Evolutionary conservation across 2,888 invertebrate genomes (phyloP), one percentile per base, ranked within the genome.

Genomic region (Polia nebulosa): DNA sequence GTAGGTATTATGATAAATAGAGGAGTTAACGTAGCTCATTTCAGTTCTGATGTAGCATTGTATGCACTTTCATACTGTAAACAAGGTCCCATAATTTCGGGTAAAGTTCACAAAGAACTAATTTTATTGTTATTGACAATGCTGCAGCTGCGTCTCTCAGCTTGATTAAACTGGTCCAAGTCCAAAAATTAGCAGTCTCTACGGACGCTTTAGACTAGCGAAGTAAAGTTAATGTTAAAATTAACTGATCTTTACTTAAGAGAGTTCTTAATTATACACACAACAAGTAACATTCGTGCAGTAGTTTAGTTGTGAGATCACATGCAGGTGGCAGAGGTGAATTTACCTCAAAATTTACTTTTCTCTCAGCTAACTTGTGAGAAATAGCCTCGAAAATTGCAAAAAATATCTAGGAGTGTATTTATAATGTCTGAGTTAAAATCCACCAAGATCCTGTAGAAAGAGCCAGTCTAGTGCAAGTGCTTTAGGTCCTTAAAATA

Each of bases 91-190:
- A 53, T 65, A 52, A 80, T 59, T 74, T 70, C 25, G 56, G 45
- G 36, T 32, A 59, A 62, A 66, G 53, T 71, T 60, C 27, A 66
- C 72, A 68, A 81, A 71, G 67, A 78, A 75, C 65, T 66, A 78
- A 71, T n/a, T n/a, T n/a, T n/a, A n/a, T 81, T 78, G 66, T 72
- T 72, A 81, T 81, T 78, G 75, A 80, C 65, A 69, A 25, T 53
- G 36, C 76, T 52, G 66, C 66, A 66, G 47, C 41, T 60, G 27
- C 29, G 59, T 75, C 45, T 59, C 63, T 64, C 64, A 52, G 64
- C 77, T 80, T 80, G 80, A 79, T 80, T 81, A 81, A 72, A 81
- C 56, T 72, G 60, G 68, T 44, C 41, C 51, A 72, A 56, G 59
- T 69, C 69, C 62, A 80, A 76, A 81, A 81, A 81, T 80, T 78